Conservation (phyloP, 2,113 vertebrate species). For the Turdus rufiventris region DNA sequence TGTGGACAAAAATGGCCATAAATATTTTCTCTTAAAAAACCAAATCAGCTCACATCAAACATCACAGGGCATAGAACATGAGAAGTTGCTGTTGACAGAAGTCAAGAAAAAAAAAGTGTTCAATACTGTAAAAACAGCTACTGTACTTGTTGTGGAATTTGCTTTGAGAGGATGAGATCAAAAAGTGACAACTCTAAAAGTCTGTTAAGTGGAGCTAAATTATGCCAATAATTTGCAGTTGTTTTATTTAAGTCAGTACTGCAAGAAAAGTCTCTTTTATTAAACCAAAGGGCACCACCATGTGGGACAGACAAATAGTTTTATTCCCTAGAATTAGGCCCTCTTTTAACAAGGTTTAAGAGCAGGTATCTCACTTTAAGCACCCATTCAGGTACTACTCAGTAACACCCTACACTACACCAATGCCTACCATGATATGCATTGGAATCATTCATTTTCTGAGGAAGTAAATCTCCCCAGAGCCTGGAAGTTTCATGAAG, state of each 20-base stretch:
- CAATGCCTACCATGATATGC: accelerated
- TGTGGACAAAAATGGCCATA: not conserved
- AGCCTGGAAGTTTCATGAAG: not conserved
- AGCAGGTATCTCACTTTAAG: not conserved
- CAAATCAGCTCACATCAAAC: not conserved
- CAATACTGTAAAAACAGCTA: not conserved
- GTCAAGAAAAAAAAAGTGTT: not conserved
- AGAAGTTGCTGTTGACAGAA: not conserved
- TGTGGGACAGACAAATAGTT: not conserved
- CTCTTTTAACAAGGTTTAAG: not conserved
- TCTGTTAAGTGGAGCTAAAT: not conserved
- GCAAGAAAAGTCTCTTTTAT: not conserved
- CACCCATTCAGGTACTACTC: not conserved
- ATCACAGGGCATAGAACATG: not conserved
- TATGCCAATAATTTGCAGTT: not conserved
- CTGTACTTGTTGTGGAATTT: not conserved
- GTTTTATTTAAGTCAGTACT: not conserved
- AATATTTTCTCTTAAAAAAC: not conserved
- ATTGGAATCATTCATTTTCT: not conserved
- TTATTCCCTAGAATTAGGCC: not conserved
- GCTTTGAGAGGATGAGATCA: not conserved
- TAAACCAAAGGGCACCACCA: not conserved
- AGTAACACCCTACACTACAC: not conserved
- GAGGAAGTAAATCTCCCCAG: not conserved
- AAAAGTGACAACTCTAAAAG: not conserved